These are phyloP conservation scores for Aselliscus stoliczkanus DNA, from an alignment of 2,797 vertebrate species.

Conservation along the genomic window DNA sequence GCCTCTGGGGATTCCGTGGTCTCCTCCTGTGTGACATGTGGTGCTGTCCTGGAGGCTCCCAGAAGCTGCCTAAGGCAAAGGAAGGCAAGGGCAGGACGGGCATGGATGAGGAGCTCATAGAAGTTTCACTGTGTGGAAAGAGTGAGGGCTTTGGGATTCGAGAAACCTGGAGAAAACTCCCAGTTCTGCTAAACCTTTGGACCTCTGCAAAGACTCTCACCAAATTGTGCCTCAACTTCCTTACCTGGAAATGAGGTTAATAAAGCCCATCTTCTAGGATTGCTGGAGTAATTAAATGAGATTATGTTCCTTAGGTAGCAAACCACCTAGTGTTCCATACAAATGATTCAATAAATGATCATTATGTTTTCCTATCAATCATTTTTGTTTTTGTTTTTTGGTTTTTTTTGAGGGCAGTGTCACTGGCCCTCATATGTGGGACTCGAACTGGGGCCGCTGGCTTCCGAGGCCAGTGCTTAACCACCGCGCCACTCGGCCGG, in stretches of 20 bases:
- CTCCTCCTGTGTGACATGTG: not conserved
- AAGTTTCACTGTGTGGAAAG: not conserved
- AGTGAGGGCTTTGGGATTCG: not conserved
- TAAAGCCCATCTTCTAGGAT: not conserved
- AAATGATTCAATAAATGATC: not conserved
- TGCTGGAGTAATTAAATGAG: not conserved
- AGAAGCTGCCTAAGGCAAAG: not conserved
- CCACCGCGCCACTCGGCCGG: too few species aligned
- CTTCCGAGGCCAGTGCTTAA: too few species aligned
- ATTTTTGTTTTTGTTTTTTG: too few species aligned
- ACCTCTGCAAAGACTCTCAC: not conserved
- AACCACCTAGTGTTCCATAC: not conserved
- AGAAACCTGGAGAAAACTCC: not conserved
- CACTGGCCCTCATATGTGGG: too few species aligned
- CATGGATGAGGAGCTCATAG: fast-evolving
- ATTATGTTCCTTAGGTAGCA: not conserved
- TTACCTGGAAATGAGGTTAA: not conserved
- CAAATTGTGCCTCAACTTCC: not conserved
- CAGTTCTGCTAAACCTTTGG: not conserved
- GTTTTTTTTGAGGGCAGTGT: too few species aligned
- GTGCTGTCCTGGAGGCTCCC: not conserved
- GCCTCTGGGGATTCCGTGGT: not conserved
- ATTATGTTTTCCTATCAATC: not conserved
- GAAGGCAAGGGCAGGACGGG: fast-evolving
- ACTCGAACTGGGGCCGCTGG: too few species aligned